Percentiles rank a stretch among this genome's conserved stretches.
These are phyloP conservation scores for Sipunculus nudus DNA, from an alignment of 2,888 invertebrate species.

Conservation along the genomic window DNA sequence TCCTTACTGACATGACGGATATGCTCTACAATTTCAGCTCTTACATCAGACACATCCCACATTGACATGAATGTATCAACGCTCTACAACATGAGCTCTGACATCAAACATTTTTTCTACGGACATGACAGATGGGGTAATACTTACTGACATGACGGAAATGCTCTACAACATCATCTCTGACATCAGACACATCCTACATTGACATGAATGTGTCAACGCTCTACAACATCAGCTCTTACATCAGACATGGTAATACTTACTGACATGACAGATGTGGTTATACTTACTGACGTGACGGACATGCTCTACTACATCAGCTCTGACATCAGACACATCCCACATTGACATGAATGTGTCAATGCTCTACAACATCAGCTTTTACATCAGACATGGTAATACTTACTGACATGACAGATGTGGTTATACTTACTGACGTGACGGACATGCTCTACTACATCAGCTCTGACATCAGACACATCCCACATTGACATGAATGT, in stretches of 20 bases:
- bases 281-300: slow-evolving; percentile 83
- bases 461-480: slow-evolving; percentile 92
- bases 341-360: slow-evolving; percentile 90
- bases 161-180: slow-evolving; percentile 91
- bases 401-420: too few species aligned
- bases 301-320: slow-evolving; percentile 91
- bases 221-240: too few species aligned
- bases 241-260: too few species aligned
- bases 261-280: too few species aligned
- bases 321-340: slow-evolving; percentile 94
- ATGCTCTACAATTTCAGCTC: slow-evolving; percentile 91
- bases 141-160: slow-evolving; percentile 83
- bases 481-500: slow-evolving; percentile 95
- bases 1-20: slow-evolving; percentile 83
- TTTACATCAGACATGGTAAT: too few species aligned
- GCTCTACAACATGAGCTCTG: too few species aligned
- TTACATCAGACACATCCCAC: slow-evolving; percentile 97
- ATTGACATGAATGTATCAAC: slow-evolving; percentile 89
- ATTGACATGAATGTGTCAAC: slow-evolving; percentile 87
- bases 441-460: slow-evolving; percentile 91
- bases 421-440: slow-evolving; percentile 82
- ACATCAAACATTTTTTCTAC: too few species aligned
- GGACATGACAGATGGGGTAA: too few species aligned
- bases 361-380: too few species aligned
- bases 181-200: slow-evolving; percentile 97